Conservation (phyloP, 2,113 vertebrate genomes). For the Diadophis punctatus region DNA sequence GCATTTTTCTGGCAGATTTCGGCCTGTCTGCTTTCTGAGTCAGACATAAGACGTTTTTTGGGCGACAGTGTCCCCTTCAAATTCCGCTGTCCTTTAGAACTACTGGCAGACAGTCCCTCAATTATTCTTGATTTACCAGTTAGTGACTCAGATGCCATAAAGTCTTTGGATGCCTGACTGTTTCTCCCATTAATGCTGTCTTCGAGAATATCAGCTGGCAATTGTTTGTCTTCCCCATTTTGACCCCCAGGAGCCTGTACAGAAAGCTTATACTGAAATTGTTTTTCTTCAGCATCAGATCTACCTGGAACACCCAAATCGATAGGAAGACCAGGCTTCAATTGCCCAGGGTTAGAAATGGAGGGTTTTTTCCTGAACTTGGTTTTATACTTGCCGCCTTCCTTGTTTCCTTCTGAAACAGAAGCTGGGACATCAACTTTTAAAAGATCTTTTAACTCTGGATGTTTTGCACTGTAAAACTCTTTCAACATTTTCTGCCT, state of each 20-base stretch:
- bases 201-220: conserved; percentile 20
- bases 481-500: conserved; percentile 76
- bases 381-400: conserved; percentile 5
- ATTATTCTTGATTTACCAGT: conserved; percentile 44
- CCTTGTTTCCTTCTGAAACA: neutral
- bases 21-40: conserved; percentile 45
- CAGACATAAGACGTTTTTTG: conserved; percentile 44
- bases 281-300: conserved; percentile 27
- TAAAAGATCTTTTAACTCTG: conserved; percentile 70
- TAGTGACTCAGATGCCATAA: conserved; percentile 36
- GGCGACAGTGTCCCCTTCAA: conserved; percentile 19
- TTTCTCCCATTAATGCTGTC: conserved; percentile 36
- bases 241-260: conserved; percentile 27
- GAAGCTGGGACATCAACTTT: conserved; percentile 31
- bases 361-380: conserved; percentile 40
- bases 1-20: conserved; percentile 44
- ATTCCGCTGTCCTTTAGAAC: conserved; percentile 32
- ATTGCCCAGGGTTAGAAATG: conserved; percentile 24
- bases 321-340: conserved; percentile 37
- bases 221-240: conserved; percentile 44
- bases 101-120: conserved; percentile 36
- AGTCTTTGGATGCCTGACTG: conserved; percentile 36
- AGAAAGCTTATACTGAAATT: conserved; percentile 30
- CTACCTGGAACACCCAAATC: conserved; percentile 32
- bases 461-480: conserved; percentile 76